phyloP scores from a whole-genome alignment of 1,140 invertebrate genomes.

The Drosophila ogumai region DNA sequence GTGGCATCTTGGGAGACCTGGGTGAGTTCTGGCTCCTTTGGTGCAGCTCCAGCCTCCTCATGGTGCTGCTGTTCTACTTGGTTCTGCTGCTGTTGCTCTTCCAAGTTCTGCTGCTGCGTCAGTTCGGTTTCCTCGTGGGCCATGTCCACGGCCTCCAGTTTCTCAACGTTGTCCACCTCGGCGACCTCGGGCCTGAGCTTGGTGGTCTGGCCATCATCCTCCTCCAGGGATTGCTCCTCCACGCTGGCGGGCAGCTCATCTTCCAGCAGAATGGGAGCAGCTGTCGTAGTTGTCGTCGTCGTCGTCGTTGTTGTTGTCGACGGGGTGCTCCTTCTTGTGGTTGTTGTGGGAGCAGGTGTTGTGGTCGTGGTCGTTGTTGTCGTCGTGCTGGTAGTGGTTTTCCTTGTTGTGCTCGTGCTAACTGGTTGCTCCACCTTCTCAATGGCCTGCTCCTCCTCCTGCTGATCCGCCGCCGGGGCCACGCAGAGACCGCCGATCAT shows the following conservation, averaged over 20 bases:
- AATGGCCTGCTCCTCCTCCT: conserved; percentile 53
- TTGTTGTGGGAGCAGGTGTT: conserved; percentile 32
- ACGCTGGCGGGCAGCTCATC: conserved; percentile 68
- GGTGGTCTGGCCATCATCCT: conserved; percentile 54
- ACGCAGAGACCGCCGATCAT: conserved; percentile 89
- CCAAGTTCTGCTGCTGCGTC: conserved; percentile 60
- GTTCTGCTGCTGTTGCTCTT: conserved; percentile 37
- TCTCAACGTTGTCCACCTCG: conserved; percentile 66
- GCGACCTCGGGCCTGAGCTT: conserved; percentile 50
- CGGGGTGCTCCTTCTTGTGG: conserved; percentile 35
- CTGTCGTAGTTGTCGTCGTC: conserved; percentile 39
- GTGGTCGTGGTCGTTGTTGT: conserved; percentile 49
- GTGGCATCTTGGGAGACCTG: conserved; percentile 39
- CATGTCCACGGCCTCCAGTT: conserved; percentile 65
- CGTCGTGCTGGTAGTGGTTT: conserved; percentile 28
- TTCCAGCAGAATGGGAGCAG: conserved; percentile 39
- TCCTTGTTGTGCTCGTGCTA: conserved; percentile 72
- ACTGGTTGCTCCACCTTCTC: conserved; percentile 76
- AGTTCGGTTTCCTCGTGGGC: conserved; percentile 72
- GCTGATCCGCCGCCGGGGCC: conserved; percentile 52
- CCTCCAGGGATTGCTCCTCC: conserved; percentile 68
- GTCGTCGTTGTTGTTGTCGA: conserved; percentile 39
- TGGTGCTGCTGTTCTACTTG: conserved; percentile 9
- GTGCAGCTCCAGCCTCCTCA: background rate
- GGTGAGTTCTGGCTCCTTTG: background rate